Percentiles rank a stretch among this genome's conserved stretches.
Conservation (phyloP, 2,888 invertebrate species). For the Punctoribates punctum region DNA sequence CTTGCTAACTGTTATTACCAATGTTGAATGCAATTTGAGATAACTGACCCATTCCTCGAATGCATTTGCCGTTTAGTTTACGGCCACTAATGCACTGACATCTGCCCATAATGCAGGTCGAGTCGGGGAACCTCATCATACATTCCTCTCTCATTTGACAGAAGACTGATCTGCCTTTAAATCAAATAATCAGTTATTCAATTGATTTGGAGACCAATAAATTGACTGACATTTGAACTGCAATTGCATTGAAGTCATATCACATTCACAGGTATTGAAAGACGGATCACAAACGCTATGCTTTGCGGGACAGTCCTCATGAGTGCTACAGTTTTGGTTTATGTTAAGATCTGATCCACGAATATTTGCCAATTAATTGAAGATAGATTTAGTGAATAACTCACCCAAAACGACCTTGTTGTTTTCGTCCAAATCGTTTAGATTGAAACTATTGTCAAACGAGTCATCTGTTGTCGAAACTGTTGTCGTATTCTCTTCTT, state of each 20-base stretch:
- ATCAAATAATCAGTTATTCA: neutral
- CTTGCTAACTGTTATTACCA: neutral
- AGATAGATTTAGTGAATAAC: neutral
- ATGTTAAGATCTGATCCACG: neutral
- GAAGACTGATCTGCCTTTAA: slow-evolving; percentile 17
- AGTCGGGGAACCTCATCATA: slow-evolving; percentile 5
- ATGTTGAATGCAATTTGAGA: neutral
- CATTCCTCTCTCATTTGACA: slow-evolving; percentile 38
- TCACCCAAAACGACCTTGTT: neutral
- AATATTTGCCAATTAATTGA: neutral
- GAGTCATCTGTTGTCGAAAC: neutral
- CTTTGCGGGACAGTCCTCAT: slow-evolving; percentile 38
- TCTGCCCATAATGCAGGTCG: slow-evolving; percentile 30
- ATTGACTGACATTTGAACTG: slow-evolving; percentile 28
- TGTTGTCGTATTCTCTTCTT: neutral
- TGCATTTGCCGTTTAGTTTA: slow-evolving; percentile 38
- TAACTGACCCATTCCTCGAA: slow-evolving; percentile 16
- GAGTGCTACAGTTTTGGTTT: slow-evolving; percentile 28
- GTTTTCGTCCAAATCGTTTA: neutral
- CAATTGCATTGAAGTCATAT: slow-evolving; percentile 34
- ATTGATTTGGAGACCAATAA: neutral
- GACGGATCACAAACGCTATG: slow-evolving; percentile 30
- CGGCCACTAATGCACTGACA: slow-evolving; percentile 37
- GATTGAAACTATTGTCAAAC: neutral
- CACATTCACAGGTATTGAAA: slow-evolving; percentile 41